phyloP scores from a whole-genome alignment of 2,113 vertebrate genomes.

The Trogon melanurus region DNA sequence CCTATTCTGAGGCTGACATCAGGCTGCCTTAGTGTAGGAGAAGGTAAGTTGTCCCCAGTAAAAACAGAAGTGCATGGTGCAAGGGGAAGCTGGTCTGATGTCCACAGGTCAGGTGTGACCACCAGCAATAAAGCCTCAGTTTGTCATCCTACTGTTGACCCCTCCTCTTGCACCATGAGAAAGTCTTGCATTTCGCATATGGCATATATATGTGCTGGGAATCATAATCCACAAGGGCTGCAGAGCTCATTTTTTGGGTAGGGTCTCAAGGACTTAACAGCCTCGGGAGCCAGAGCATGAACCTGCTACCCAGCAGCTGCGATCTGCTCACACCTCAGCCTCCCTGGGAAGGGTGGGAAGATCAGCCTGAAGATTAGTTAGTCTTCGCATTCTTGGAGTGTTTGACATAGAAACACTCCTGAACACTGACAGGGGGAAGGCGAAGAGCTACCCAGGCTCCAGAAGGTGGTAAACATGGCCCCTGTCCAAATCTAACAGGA shows the following conservation, averaged over 20 bases:
- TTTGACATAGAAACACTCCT: constrained; percentile 55
- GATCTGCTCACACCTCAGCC: neutral
- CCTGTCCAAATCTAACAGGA: constrained; percentile 12
- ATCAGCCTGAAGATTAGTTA: constrained; percentile 17
- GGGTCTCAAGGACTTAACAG: neutral
- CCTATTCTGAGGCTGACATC: neutral
- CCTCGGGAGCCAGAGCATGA: neutral
- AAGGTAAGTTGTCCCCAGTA: rapidly evolving
- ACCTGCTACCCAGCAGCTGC: neutral
- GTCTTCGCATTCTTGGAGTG: constrained; percentile 41
- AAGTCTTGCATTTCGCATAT: neutral
- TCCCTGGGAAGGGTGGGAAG: constrained; percentile 5
- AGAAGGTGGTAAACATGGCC: neutral
- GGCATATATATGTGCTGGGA: neutral
- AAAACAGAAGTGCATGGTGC: neutral
- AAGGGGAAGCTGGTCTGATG: neutral
- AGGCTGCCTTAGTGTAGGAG: neutral
- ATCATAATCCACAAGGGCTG: neutral
- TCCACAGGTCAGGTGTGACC: neutral
- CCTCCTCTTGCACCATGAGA: neutral
- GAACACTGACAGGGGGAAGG: constrained; percentile 38
- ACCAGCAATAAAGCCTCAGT: neutral
- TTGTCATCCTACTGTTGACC: neutral
- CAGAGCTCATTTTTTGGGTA: neutral
- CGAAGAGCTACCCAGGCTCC: neutral